Evolutionary conservation across 2,888 invertebrate species (phyloP).

Genomic region (Osedax fenrisi): DNA sequence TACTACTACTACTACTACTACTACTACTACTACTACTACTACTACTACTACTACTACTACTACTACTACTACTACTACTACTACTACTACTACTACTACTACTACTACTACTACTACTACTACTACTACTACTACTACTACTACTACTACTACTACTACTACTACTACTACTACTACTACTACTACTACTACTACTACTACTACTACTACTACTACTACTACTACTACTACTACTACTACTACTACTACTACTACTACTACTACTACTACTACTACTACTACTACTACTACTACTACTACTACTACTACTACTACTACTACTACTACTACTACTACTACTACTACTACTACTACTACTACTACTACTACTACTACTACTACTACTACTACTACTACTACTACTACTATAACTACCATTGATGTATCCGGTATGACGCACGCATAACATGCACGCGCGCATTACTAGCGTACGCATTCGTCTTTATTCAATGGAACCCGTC

Average conservation of each 20-base stretch:
- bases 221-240: conserved; percentile 2
- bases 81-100: conserved; percentile 2
- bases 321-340: too few relatives aligned
- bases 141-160: conserved; percentile 2
- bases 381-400: too few relatives aligned
- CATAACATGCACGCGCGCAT: too few relatives aligned
- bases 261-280: conserved; percentile 2
- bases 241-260: conserved; percentile 2
- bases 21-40: neutral
- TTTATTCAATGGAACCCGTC: too few relatives aligned
- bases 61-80: conserved; percentile 2
- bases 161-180: conserved; percentile 2
- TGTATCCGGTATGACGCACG: too few relatives aligned
- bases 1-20: neutral
- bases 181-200: conserved; percentile 2
- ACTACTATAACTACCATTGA: too few relatives aligned
- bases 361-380: too few relatives aligned
- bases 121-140: conserved; percentile 2
- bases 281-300: conserved; percentile 2
- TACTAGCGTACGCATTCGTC: too few relatives aligned
- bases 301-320: too few relatives aligned
- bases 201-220: conserved; percentile 2
- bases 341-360: too few relatives aligned
- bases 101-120: conserved; percentile 2
- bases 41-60: conserved; percentile 2